Base-by-base conservation (phyloP, 2,888 invertebrate genomes). In the Drosophila imparisetae region DNA sequence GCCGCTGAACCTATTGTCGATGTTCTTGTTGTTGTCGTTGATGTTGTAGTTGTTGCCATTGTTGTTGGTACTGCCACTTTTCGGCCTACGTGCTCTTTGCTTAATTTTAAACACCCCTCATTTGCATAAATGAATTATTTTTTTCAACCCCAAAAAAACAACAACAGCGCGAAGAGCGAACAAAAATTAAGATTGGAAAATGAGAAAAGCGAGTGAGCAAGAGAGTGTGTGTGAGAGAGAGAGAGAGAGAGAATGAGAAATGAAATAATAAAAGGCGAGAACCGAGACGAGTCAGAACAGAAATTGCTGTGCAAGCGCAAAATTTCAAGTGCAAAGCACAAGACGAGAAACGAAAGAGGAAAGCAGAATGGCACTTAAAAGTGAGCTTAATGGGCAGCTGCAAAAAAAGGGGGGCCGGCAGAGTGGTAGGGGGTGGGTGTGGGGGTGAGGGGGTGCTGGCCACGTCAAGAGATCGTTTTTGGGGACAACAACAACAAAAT, bases 121-220 rank as follows among this genome's bases (percentile, higher is more conserved):
- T 90, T 90, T 91, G 88, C 90, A 90, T 90, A 90, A 90, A 90
- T 90, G 91, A 91, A 91, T 90, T 91, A 90, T 90, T 90, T 90
- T 90, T 78, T 90, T 87, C 88, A 90, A 90, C 90, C 90, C 90
- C 90, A 85, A 87, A 81, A 65, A 21, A 65, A 65, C 45, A 42
- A 66, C 65, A 65, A 42, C 63, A 65, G 30, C 52, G 50, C 29
- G 57, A 45, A 65, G 70, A 78, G 61, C 66, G 63, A 78, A 75
- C 82, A 15, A 87, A 84, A 87, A 85, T 87, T 87, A 85, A 84
- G 90, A 85, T 85, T 89, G 90, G 88, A 74, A 89, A 85, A 81
- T 57, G 71, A 72, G 72, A 53, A 70, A 65, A 74, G 18, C 6
- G 30, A 60, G 61, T 32, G 32, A 32, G 11, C 32, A 4, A 67